Evolutionary conservation across 2,113 vertebrate genomes (phyloP).

Genomic region (Nycticryphes semicollaris): DNA sequence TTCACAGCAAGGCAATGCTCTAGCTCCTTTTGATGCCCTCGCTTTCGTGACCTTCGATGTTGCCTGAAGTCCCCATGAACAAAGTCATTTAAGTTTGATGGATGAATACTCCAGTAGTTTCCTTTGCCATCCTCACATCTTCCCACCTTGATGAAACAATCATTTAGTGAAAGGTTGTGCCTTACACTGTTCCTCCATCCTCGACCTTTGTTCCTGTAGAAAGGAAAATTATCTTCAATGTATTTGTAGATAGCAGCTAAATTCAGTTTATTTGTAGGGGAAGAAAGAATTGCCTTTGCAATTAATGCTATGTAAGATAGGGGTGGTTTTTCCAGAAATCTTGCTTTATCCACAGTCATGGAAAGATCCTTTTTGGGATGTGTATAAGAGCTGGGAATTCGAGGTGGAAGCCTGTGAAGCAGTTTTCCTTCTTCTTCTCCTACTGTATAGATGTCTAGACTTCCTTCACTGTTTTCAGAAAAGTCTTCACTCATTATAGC

Average conservation of each 20-base stretch:
- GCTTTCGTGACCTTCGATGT: slow-evolving; percentile 43
- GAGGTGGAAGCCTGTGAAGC: neutral
- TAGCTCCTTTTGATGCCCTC: slow-evolving; percentile 11
- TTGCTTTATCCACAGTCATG: neutral
- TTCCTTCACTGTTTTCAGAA: neutral
- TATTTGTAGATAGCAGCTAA: slow-evolving; percentile 74
- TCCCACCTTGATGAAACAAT: slow-evolving; percentile 70
- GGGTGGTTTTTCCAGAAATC: slow-evolving; percentile 47
- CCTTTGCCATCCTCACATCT: slow-evolving; percentile 70
- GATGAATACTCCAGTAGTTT: slow-evolving; percentile 70
- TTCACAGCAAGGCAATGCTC: neutral
- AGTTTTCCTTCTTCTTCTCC: neutral
- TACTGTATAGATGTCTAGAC: neutral
- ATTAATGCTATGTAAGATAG: slow-evolving; percentile 74
- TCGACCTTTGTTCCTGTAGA: slow-evolving; percentile 52
- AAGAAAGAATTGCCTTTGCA: slow-evolving; percentile 73
- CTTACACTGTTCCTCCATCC: slow-evolving; percentile 67
- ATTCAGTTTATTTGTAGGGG: slow-evolving; percentile 67
- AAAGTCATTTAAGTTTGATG: slow-evolving; percentile 59
- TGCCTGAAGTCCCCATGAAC: slow-evolving; percentile 63
- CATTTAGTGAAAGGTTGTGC: slow-evolving; percentile 66
- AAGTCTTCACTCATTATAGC: slow-evolving; percentile 22
- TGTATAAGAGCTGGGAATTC: neutral
- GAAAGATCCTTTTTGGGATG: neutral
- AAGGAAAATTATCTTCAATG: slow-evolving; percentile 69